Percentiles rank a stretch among this genome's conserved stretches.
phyloP scores from a whole-genome alignment of 2,888 invertebrate species.

The Periphyllus acericola region DNA sequence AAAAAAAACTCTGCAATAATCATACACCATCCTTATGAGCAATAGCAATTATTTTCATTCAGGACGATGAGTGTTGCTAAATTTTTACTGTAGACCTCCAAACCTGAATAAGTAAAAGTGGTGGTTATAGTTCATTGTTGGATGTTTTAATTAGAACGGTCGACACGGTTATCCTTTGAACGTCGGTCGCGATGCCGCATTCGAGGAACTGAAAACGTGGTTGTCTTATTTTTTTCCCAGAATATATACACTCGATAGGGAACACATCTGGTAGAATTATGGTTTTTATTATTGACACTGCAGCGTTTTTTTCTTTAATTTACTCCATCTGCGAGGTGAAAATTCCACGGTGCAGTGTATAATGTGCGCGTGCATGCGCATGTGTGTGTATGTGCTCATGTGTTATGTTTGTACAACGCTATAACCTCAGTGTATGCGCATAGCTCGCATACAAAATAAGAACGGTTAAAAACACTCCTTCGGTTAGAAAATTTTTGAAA shows the following conservation, averaged over 20 bases:
- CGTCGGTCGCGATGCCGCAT: slow-evolving; percentile 16
- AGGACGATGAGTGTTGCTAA: not conserved
- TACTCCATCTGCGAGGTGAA: slow-evolving; percentile 59
- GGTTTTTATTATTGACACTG: slow-evolving; percentile 55
- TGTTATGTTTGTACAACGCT: slow-evolving; percentile 4
- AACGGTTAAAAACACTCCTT: not conserved
- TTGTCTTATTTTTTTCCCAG: slow-evolving; percentile 31
- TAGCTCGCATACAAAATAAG: slow-evolving; percentile 3
- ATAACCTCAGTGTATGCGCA: not conserved
- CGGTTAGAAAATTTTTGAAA: not conserved
- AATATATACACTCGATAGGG: slow-evolving; percentile 9
- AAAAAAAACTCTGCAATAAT: too few relatives aligned
- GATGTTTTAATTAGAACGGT: slow-evolving; percentile 44
- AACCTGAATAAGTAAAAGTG: slow-evolving; percentile 14
- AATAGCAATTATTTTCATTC: not conserved
- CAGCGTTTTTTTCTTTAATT: slow-evolving; percentile 45
- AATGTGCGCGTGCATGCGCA: too few relatives aligned
- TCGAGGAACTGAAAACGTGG: slow-evolving; percentile 42
- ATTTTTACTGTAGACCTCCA: not conserved
- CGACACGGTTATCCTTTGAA: slow-evolving; percentile 41
- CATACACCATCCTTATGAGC: not conserved
- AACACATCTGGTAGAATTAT: slow-evolving; percentile 44
- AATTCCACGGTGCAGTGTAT: not conserved
- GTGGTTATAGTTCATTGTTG: not conserved
- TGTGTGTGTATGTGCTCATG: not conserved